Evolutionary conservation across 23 tunicate genomes (phyloP), one percentile per base, ranked within the genome.

Genomic region (Styela plicata): DNA sequence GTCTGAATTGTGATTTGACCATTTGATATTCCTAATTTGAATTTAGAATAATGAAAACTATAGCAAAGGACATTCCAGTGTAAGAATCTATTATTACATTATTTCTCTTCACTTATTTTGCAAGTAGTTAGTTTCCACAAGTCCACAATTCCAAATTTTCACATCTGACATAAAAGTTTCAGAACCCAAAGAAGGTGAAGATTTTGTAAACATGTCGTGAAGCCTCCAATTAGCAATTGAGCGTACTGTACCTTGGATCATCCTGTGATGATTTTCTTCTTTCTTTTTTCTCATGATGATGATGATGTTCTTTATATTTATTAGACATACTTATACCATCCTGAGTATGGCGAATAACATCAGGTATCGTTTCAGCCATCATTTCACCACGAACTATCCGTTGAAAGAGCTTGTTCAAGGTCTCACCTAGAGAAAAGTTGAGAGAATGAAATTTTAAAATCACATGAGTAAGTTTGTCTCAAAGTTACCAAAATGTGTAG

Each of bases 241-340:
- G n/a, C n/a, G n/a, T n/a, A n/a, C n/a, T n/a, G n/a, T n/a, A 87
- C 97, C 91, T 83, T 19, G 91, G 97, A 57, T 92, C 91, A 74
- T 87, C 97, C 10, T 84, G 78, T 1, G 88, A 86, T 2, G 86
- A 83, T 67, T 83, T 87, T 65, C 91, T 62, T 62, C 85, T 70
- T 2, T 79, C 88, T 26, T 68, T 68, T 31, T 64, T 83, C 5
- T 27, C 36, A 7, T 34, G 61, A n/a, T 62, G 85, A 65, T 64
- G 74, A 66, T 64, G 84, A 62, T 53, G 25, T 19, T 64, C 78
- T 31, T 80, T 64, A 32, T 61, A 80, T 69, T 80, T 80, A 29
- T 37, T 76, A 0, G 81, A 76, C 78, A 73, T 73, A 34, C 36
- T 32, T 21, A 76, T 76, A 7, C 81, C 81, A 53, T 93, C 93